A percentile compares a stretch with the other conserved stretches of the same genome.
phyloP scores from a whole-genome alignment of 2,113 vertebrate species.

The Chaetorhynchus papuensis region DNA sequence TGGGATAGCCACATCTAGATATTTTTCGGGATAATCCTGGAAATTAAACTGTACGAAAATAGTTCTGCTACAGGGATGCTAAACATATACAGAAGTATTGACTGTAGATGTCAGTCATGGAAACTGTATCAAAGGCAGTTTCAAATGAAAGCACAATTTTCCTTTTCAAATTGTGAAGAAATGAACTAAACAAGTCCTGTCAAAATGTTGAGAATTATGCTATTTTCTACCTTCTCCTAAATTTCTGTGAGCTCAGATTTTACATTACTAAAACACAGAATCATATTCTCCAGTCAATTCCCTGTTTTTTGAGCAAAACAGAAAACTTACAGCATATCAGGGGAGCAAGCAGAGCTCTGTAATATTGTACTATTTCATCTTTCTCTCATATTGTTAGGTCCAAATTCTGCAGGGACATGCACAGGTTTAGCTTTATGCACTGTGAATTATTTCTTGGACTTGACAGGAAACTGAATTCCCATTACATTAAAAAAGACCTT shows the following conservation, averaged over 20 bases:
- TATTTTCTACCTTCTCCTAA: not conserved
- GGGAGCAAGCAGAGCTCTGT: not conserved
- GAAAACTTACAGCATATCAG: not conserved
- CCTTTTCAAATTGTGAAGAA: constrained; percentile 2
- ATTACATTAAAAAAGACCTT: not conserved
- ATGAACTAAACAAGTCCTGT: not conserved
- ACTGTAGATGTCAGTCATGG: not conserved
- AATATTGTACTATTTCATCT: not conserved
- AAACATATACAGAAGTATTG: not conserved
- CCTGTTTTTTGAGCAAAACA: not conserved
- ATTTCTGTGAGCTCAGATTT: not conserved
- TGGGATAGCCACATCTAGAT: not conserved
- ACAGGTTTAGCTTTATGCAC: not conserved
- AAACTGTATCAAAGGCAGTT: not conserved
- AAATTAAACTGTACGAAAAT: not conserved
- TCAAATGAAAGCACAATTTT: constrained; percentile 17
- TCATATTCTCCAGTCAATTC: not conserved
- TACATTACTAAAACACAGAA: not conserved
- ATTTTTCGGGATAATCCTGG: not conserved
- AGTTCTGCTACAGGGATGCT: not conserved
- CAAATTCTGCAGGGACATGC: not conserved
- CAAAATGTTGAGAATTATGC: constrained; percentile 8
- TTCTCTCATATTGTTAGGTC: not conserved
- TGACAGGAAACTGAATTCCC: not conserved
- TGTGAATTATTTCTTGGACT: not conserved